These are phyloP conservation scores for Pimpla rufipes DNA, from an alignment of 2,888 invertebrate species.

Conservation along the genomic window DNA sequence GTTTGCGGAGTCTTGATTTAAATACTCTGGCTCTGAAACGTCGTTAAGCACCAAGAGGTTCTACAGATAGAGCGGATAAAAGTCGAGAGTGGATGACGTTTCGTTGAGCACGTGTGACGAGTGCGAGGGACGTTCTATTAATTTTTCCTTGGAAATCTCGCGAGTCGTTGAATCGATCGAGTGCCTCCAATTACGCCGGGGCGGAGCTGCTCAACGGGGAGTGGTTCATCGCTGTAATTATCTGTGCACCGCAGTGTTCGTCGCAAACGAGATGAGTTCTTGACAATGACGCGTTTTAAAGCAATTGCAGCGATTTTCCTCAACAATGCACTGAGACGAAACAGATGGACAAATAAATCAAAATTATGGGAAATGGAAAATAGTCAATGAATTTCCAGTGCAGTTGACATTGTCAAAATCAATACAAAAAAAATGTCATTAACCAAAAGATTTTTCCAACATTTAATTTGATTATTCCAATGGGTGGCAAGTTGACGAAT, in stretches of 20 bases:
- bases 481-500: neutral
- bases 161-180: constrained; percentile 39
- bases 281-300: neutral
- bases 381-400: neutral
- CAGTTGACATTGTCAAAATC: no score
- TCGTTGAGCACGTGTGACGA: neutral
- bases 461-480: neutral
- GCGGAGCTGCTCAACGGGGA: neutral
- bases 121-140: constrained; percentile 29
- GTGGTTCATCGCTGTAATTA: constrained; percentile 7
- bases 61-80: constrained; percentile 1
- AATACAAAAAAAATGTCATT: no score
- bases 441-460: no score
- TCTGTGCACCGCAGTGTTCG: neutral
- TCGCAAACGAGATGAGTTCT: neutral
- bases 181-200: constrained; percentile 23
- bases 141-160: constrained; percentile 44
- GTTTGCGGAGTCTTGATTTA: neutral
- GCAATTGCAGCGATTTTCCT: neutral
- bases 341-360: neutral
- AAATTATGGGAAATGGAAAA: no score
- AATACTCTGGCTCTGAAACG: constrained; percentile 19
- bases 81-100: constrained; percentile 1
- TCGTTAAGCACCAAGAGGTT: neutral
- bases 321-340: neutral